A percentile compares a stretch with the other conserved stretches of the same genome.
These are phyloP conservation scores for Tetragonula clypearis DNA, from an alignment of 1,140 invertebrate genomes.

Conservation along the genomic window DNA sequence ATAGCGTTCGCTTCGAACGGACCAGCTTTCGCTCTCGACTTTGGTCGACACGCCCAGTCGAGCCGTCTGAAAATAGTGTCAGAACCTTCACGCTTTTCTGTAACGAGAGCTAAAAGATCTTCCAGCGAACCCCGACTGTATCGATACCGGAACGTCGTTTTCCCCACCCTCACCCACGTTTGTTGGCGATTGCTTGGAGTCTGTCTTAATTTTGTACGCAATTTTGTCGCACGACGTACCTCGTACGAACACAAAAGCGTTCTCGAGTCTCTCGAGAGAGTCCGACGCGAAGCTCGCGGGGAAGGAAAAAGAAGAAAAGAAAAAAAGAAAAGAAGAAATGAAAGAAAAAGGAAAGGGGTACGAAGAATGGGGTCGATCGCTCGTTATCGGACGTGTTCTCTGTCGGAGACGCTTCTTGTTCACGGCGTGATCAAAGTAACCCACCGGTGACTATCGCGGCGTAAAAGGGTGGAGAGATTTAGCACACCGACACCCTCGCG, in stretches of 20 bases:
- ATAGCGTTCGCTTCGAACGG: neutral
- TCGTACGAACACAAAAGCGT: neutral
- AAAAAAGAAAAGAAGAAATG: neutral
- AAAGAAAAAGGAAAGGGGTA: neutral
- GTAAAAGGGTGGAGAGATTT: slow-evolving; percentile 57
- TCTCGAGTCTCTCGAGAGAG: slow-evolving; percentile 4
- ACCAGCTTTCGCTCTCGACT: too few species aligned
- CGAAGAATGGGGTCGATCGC: slow-evolving; percentile 24
- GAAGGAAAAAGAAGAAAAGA: too few species aligned
- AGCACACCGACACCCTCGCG: slow-evolving; percentile 33
- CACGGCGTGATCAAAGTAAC: slow-evolving; percentile 56
- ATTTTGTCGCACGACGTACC: slow-evolving; percentile 10
- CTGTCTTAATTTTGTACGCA: slow-evolving; percentile 17
- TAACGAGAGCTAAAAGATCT: neutral
- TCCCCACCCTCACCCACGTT: neutral
- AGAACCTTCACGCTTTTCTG: neutral
- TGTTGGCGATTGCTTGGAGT: slow-evolving; percentile 17
- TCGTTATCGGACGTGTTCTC: slow-evolving; percentile 51
- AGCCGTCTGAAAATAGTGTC: neutral
- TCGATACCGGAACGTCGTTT: neutral
- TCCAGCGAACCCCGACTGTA: neutral
- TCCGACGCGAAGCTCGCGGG: neutral
- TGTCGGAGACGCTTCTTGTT: slow-evolving; percentile 32
- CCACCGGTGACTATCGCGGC: slow-evolving; percentile 32
- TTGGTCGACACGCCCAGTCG: neutral